A percentile compares a stretch with the other conserved stretches of the same genome.
Evolutionary conservation across 2,797 vertebrate species (phyloP).

Genomic region (Lacerta viridis): DNA sequence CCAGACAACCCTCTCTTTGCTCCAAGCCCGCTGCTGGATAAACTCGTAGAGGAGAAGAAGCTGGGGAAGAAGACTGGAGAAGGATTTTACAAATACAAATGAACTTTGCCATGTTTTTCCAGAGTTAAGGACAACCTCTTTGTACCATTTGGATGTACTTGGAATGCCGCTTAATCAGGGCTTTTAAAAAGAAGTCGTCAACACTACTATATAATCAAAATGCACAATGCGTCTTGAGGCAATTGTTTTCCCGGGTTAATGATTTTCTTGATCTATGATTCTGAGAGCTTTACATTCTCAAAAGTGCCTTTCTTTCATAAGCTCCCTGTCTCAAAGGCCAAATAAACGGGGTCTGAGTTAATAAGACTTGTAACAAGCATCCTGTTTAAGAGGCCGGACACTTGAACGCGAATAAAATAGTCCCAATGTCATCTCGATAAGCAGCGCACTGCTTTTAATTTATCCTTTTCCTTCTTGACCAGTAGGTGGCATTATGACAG

Average conservation of each 20-base stretch:
- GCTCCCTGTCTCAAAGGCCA: constrained; percentile 39
- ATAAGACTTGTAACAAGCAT: not conserved
- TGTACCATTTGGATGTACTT: constrained; percentile 30
- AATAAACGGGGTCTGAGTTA: constrained; percentile 40
- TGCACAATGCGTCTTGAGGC: constrained; percentile 35
- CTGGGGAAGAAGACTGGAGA: constrained; percentile 93
- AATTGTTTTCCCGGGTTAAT: constrained; percentile 56
- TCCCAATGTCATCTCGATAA: constrained; percentile 6
- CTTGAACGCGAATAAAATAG: constrained; percentile 70
- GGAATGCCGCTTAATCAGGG: constrained; percentile 54
- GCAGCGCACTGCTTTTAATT: constrained; percentile 28
- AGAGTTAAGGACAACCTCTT: not conserved
- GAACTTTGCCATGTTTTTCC: constrained; percentile 55
- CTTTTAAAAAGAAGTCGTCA: constrained; percentile 14
- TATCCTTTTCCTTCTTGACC: constrained; percentile 19
- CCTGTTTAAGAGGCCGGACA: constrained; percentile 29
- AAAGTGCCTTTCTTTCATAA: constrained; percentile 77
- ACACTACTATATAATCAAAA: not conserved
- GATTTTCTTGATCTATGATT: constrained; percentile 61
- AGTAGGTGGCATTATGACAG: constrained; percentile 53
- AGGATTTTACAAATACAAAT: constrained; percentile 96
- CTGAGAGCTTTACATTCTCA: constrained; percentile 62
- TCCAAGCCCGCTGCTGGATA: constrained; percentile 86
- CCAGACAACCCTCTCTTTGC: constrained; percentile 88
- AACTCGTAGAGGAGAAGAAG: constrained; percentile 93